Conservation (phyloP, 2,888 invertebrate genomes). For the Caenorhabditis sp. region DNA sequence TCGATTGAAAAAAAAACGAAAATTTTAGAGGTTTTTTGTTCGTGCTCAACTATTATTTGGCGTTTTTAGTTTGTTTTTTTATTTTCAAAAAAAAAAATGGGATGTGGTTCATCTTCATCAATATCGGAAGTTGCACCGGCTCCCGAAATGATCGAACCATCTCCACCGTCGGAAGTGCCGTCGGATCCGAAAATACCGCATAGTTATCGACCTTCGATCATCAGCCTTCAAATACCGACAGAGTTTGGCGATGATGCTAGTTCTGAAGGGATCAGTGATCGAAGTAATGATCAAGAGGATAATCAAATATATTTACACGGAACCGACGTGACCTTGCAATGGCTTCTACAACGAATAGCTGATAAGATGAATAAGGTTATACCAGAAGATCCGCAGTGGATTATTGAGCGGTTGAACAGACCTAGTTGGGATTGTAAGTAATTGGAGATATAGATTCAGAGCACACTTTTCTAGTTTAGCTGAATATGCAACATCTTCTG, state of each 20-base stretch:
- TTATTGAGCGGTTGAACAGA: conserved; percentile 60
- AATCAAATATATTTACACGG: conserved; percentile 50
- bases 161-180: conserved; percentile 35
- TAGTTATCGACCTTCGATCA: conserved; percentile 45
- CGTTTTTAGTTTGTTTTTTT: neutral
- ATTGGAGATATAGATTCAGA: neutral
- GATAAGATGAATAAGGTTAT: conserved; percentile 51
- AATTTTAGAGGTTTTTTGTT: neutral
- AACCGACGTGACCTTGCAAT: conserved; percentile 63
- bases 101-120: conserved; percentile 34
- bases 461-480: conserved; percentile 13
- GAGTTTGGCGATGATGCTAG: conserved; percentile 46
- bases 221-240: conserved; percentile 49
- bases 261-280: conserved; percentile 48
- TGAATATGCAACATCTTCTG: conserved; percentile 60
- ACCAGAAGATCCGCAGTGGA: conserved; percentile 64
- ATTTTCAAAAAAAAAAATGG: conserved; percentile 8
- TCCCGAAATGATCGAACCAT: conserved; percentile 19
- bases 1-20: neutral
- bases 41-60: neutral
- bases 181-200: conserved; percentile 32
- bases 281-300: conserved; percentile 38
- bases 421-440: conserved; percentile 44
- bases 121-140: conserved; percentile 34
- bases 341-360: conserved; percentile 58